A percentile compares a stretch with the other conserved stretches of the same genome.
These are phyloP conservation scores for Helogale parvula DNA, from an alignment of 2,113 vertebrate genomes.

Conservation along the genomic window DNA sequence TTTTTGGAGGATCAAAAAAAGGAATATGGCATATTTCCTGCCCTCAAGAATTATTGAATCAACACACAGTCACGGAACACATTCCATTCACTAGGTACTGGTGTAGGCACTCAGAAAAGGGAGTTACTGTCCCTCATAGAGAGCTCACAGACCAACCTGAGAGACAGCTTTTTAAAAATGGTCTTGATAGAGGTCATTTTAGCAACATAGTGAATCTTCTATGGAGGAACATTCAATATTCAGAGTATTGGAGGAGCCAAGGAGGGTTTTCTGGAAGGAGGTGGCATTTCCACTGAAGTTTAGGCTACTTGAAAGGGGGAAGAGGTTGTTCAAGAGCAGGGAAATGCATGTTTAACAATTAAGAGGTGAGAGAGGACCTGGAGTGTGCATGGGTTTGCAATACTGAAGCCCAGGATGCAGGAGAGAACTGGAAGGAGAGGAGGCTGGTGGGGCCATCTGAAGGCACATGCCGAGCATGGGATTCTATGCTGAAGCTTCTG, in stretches of 20 bases:
- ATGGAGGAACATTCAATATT: background rate
- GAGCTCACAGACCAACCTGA: background rate
- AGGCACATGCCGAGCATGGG: accelerated
- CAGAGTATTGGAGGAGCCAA: background rate
- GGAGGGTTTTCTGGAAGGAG: background rate
- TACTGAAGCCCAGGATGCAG: background rate
- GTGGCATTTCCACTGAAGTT: background rate
- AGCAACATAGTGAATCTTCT: background rate
- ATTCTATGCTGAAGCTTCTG: background rate
- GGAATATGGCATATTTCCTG: background rate
- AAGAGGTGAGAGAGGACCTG: background rate
- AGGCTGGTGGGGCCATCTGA: accelerated
- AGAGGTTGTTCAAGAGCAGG: background rate
- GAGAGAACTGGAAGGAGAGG: background rate
- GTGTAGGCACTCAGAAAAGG: background rate
- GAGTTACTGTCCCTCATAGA: background rate
- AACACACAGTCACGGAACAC: accelerated
- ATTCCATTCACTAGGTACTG: background rate
- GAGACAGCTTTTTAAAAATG: background rate
- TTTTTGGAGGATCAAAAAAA: background rate
- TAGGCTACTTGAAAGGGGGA: background rate
- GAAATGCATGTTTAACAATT: background rate
- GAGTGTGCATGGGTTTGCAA: accelerated
- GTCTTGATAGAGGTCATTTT: background rate
- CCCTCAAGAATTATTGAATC: background rate